Percentiles rank a stretch among this genome's conserved stretches.
Evolutionary conservation across 2,113 vertebrate genomes (phyloP).

Genomic region (Calypte anna): DNA sequence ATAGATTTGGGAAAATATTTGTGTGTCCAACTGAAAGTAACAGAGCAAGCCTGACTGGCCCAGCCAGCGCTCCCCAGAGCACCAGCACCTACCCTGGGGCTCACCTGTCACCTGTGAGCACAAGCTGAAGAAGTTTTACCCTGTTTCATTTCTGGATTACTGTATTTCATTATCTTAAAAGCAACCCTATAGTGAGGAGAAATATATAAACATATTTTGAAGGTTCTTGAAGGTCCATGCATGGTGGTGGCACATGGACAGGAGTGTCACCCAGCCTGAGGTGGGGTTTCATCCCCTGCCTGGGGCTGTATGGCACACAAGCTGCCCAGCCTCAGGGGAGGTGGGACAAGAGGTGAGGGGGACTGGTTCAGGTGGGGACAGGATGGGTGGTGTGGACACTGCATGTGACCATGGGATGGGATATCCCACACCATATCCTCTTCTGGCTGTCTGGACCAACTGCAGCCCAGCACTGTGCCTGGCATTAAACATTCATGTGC

Average conservation of each 20-base stretch:
- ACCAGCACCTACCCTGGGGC: fast-evolving
- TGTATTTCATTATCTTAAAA: not conserved
- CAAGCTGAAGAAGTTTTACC: not conserved
- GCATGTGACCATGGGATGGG: too few relatives aligned
- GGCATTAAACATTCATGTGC: conserved; percentile 58
- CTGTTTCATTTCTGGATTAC: not conserved
- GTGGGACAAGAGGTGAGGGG: too few relatives aligned
- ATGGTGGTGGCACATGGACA: too few relatives aligned
- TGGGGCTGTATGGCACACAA: too few relatives aligned
- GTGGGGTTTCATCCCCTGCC: too few relatives aligned
- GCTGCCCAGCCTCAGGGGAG: too few relatives aligned
- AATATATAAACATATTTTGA: not conserved
- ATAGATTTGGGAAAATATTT: not conserved
- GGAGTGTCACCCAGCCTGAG: too few relatives aligned
- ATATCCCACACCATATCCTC: too few relatives aligned
- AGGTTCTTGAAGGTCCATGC: not conserved
- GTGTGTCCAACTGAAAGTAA: not conserved
- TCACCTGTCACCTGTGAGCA: fast-evolving
- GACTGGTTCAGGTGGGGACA: too few relatives aligned
- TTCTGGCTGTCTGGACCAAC: too few relatives aligned
- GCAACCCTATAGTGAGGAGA: not conserved
- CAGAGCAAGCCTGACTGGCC: too few relatives aligned
- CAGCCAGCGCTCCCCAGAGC: not conserved
- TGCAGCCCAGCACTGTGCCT: not conserved
- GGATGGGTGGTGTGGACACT: too few relatives aligned